Conservation (phyloP, 2,113 vertebrate genomes). For the Pachypanchax playfairii region DNA sequence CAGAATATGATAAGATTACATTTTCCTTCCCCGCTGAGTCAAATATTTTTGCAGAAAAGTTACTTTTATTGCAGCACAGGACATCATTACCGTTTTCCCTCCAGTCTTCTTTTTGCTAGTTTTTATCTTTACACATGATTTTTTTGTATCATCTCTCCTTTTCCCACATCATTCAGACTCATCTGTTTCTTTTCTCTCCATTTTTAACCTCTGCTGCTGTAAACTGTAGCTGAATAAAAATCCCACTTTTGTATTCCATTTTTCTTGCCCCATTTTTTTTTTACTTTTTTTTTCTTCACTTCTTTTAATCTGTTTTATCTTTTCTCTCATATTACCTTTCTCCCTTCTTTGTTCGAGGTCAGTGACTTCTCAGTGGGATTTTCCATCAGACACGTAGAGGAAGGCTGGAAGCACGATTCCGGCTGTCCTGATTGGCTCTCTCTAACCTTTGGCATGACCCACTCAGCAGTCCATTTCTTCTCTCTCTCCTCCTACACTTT, state of each 20-base stretch:
- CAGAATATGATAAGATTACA: not conserved
- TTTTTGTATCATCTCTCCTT: rapidly evolving
- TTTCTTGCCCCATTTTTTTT: not conserved
- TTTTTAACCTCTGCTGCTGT: too few species aligned
- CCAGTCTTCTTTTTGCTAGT: too few species aligned
- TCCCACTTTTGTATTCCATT: too few species aligned
- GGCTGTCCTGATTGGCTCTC: slow-evolving; percentile 21
- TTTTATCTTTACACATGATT: not conserved
- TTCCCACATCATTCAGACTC: not conserved
- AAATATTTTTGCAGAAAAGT: not conserved
- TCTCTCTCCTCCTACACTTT: not conserved
- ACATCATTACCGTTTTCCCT: not conserved
- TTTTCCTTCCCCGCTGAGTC: not conserved
- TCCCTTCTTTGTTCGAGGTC: slow-evolving; percentile 37
- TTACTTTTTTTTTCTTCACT: not conserved
- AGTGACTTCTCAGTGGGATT: slow-evolving; percentile 33
- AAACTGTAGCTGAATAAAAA: too few species aligned
- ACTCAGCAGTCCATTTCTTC: slow-evolving; percentile 26
- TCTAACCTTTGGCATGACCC: slow-evolving; percentile 19
- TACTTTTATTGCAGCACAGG: not conserved
- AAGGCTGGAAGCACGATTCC: slow-evolving; percentile 5
- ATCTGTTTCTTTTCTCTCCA: not conserved
- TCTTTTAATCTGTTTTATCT: too few species aligned
- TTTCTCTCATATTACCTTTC: not conserved
- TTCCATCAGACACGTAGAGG: slow-evolving; percentile 30